Conservation (phyloP, 2,888 invertebrate genomes). For the Chloroclystis v-ata region DNA sequence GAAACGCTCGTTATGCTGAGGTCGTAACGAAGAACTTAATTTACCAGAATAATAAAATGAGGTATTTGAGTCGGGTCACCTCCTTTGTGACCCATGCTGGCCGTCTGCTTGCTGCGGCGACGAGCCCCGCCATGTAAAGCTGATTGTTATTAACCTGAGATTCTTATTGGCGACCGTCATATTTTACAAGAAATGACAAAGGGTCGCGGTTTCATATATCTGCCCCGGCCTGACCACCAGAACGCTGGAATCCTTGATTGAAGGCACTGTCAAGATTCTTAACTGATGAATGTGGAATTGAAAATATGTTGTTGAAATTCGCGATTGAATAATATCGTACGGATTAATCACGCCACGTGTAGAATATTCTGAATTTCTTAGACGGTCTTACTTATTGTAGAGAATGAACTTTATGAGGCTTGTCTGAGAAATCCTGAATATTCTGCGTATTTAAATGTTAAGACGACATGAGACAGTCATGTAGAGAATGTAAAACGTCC, state of each 20-base stretch:
- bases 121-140: slow-evolving; percentile 28
- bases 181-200: slow-evolving; percentile 57
- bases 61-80: slow-evolving; percentile 41
- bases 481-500: slow-evolving; percentile 19
- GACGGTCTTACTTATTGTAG: neutral
- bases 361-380: no score
- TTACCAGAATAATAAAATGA: slow-evolving; percentile 55
- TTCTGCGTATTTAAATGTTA: slow-evolving; percentile 8
- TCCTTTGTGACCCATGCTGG: slow-evolving; percentile 29
- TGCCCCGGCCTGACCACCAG: slow-evolving; percentile 25
- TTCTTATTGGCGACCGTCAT: slow-evolving; percentile 63
- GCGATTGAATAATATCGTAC: neutral
- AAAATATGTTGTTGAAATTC: slow-evolving; percentile 6
- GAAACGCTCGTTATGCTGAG: slow-evolving; percentile 43
- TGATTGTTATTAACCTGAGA: slow-evolving; percentile 42
- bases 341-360: no score
- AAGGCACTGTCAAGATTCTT: slow-evolving; percentile 30
- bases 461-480: slow-evolving; percentile 8
- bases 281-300: slow-evolving; percentile 20
- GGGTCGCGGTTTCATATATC: slow-evolving; percentile 37
- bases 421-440: neutral
- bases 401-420: no score
- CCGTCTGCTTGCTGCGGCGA: slow-evolving; percentile 17
- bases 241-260: slow-evolving; percentile 37
- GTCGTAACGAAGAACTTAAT: slow-evolving; percentile 51